Evolutionary conservation across 2,888 invertebrate genomes (phyloP).

Genomic region (Cacoxenus indagator): DNA sequence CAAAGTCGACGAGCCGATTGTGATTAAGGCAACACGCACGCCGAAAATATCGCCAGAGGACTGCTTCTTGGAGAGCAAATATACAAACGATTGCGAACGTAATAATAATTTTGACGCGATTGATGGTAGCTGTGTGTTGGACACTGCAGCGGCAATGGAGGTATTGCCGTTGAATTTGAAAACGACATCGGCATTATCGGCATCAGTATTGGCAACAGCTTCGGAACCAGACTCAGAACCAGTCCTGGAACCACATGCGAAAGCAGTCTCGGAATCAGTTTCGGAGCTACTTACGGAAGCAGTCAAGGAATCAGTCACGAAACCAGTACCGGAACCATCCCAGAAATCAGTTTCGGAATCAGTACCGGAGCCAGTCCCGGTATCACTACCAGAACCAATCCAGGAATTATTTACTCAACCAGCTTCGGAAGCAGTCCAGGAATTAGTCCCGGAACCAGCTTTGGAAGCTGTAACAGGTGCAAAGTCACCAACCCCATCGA

Average conservation of each 20-base stretch:
- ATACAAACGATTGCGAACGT: constrained; percentile 61
- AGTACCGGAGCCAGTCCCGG: not conserved
- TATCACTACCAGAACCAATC: not conserved
- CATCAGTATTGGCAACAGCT: not conserved
- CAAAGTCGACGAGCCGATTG: constrained; percentile 64
- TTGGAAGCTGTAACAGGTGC: too few species aligned
- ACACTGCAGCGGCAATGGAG: not conserved
- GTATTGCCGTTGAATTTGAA: not conserved
- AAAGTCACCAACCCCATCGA: too few species aligned
- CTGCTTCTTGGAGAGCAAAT: constrained; percentile 68
- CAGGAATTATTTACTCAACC: too few species aligned
- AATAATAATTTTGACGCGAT: constrained; percentile 53
- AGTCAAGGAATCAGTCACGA: too few species aligned
- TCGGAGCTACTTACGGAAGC: too few species aligned
- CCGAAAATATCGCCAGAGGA: constrained; percentile 70
- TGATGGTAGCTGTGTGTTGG: not conserved
- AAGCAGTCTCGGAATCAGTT: too few species aligned
- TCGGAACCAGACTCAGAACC: too few species aligned
- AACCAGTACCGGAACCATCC: too few species aligned
- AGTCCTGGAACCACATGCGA: too few species aligned
- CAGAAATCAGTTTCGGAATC: too few species aligned
- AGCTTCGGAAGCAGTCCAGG: too few species aligned
- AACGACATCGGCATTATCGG: not conserved
- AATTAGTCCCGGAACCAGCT: too few species aligned
- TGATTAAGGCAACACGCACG: constrained; percentile 67